Conservation (phyloP, 1,140 invertebrate genomes). For the Cotesia vestalis region DNA sequence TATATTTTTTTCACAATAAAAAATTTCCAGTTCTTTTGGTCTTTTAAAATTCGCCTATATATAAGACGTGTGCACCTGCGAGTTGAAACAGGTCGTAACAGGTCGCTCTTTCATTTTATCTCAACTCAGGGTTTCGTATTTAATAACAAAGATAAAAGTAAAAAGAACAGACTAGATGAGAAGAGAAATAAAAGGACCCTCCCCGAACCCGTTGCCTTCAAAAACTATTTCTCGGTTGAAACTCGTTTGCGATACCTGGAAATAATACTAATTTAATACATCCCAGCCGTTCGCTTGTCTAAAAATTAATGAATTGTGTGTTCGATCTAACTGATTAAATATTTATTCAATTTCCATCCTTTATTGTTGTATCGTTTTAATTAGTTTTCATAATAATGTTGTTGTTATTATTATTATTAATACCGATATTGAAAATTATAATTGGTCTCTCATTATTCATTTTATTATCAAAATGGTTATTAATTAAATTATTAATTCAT, state of each 20-base stretch:
- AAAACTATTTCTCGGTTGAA: conserved; percentile 8
- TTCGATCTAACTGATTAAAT: neutral
- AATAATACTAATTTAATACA: neutral
- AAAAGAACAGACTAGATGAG: neutral
- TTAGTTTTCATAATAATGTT: neutral
- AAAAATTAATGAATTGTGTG: neutral
- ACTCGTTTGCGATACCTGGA: conserved; percentile 25
- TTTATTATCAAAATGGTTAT: too few species aligned
- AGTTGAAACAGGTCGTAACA: conserved; percentile 56
- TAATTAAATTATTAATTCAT: too few species aligned
- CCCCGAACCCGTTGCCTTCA: conserved; percentile 28
- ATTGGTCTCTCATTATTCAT: too few species aligned
- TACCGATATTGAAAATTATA: too few species aligned
- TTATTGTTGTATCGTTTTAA: too few species aligned
- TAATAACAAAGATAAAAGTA: neutral
- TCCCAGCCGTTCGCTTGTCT: neutral
- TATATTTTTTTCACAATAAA: conserved; percentile 2
- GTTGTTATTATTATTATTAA: neutral
- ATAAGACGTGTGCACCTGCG: conserved; percentile 52
- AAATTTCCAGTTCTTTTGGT: neutral
- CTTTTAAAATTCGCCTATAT: neutral
- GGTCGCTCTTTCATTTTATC: conserved; percentile 39
- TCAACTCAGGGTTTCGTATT: neutral
- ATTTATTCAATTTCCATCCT: too few species aligned
- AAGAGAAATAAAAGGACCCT: conserved; percentile 31